Evolutionary conservation across 2,888 invertebrate species (phyloP), one percentile per base, ranked within the genome.

Genomic region (Clusia tigrina): DNA sequence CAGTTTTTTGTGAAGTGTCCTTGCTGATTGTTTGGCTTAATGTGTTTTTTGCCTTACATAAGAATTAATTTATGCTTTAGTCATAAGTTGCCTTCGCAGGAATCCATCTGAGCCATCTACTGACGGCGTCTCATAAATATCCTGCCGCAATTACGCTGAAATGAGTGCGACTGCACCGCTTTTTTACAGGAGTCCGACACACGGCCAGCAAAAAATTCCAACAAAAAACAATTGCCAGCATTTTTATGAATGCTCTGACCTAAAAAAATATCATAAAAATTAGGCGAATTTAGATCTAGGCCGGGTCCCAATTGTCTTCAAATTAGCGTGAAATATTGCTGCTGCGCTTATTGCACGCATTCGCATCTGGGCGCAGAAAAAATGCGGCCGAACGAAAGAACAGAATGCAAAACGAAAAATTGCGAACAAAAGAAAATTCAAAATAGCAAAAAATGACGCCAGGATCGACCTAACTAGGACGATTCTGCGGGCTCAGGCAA

Each of bases 241-340:
- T 57, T 70, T 71, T 74, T 76, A 76, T 74, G 71, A 46, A n/a
- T n/a, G n/a, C n/a, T n/a, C n/a, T 67, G 57, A 66, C 67, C 65
- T 69, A 66, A 76, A 76, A 74, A 73, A 74, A 63, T 74, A 71
- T 70, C 71, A 74, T 76, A 76, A 73, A 74, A 71, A 74, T 66
- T 66, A 9, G 32, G 6, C 12, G 32, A 9, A 71, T 73, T 62
- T 67, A 66, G 68, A 76, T 67, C 64, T 70, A 70, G 71, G 73
- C 74, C 76, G 71, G 70, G 67, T 66, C 42, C n/a, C 15, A 5
- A 17, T 15, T 42, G 42, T 15, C 42, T n/a, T 42, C 2, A 15
- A 42, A 42, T 42, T 42, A 42, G 42, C 42, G 42, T n/a, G n/a
- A 15, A 42, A 15, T 32, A 32, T 32, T 6, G 12, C 32, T 12